These are phyloP conservation scores for Cynocephalus volans DNA, from an alignment of 2,113 vertebrate genomes.

Conservation along the genomic window DNA sequence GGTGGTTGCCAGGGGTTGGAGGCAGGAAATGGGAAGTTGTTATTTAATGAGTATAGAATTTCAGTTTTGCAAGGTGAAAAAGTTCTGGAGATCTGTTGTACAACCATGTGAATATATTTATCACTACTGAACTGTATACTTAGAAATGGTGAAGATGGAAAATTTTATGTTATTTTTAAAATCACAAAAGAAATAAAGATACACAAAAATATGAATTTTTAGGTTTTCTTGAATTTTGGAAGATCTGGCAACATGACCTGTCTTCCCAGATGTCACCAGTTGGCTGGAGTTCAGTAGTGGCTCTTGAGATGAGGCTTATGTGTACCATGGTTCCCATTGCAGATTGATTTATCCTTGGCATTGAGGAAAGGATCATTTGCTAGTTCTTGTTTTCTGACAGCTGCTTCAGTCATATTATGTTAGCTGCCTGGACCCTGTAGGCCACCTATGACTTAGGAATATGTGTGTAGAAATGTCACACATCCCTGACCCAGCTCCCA, in stretches of 20 bases:
- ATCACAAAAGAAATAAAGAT: background rate
- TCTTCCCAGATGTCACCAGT: background rate
- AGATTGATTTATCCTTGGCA: background rate
- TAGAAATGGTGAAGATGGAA: constrained; percentile 15
- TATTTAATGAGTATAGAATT: background rate
- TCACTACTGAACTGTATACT: background rate
- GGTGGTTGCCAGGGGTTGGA: background rate
- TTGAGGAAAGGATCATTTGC: background rate
- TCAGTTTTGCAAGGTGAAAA: background rate
- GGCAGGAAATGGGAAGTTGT: background rate
- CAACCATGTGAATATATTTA: background rate
- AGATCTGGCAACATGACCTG: background rate
- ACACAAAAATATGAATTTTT: constrained; percentile 36
- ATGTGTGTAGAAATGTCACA: background rate
- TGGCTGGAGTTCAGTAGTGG: background rate
- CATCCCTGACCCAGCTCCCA: background rate
- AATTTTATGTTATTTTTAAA: constrained; percentile 2
- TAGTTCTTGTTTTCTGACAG: background rate
- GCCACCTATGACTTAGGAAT: background rate
- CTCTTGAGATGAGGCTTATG: background rate
- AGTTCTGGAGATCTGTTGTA: background rate
- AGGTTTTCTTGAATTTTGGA: constrained; percentile 44
- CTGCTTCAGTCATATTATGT: background rate
- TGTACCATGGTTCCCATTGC: background rate
- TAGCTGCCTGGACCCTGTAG: background rate